Base-by-base conservation (phyloP, 1,140 invertebrate genomes). In the Magallana angulata region DNA sequence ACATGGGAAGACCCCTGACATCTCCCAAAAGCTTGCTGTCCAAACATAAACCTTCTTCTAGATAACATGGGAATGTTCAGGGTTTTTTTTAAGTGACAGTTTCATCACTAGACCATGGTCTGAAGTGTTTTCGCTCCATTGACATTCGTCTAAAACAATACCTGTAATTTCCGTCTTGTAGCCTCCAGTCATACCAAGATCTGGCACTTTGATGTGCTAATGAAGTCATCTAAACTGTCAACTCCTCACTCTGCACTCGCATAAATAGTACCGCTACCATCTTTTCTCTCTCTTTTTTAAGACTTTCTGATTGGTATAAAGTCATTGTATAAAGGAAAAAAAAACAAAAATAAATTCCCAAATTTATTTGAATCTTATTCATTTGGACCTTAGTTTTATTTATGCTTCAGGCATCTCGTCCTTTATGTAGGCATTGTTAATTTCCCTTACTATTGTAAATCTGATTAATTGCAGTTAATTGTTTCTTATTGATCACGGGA, bases 131-230 rank as follows among this genome's bases (percentile, higher is more conserved):
- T 71, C 68, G 68, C 18, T 71, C 68, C 68, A 71, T 71, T 71
- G 68, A 71, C 36, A 71, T 71, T 71, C 68, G 24, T 18, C 68
- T 71, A 71, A 71, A 71, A 71, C 68, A 71, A 71, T 71, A 71
- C 68, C 68, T 71, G 68, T 71, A 71, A 71, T 71, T 71, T 71
- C 11, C 18, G 7, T 24, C 36, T 18, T 11, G 18, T 71, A 71
- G 68, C 68, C 68, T 30, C 24, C 68, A 71, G 68, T 30, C 68
- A 71, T 71, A 30, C 36, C 18, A 30, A 71, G 68, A 71, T 30
- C 18, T 71, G 68, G 68, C 68, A 71, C 68, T 71, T 71, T 71
- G 68, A 71, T 71, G 68, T 71, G 68, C 68, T 71, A 71, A 71
- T 71, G 7, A 71, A 71, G 68, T 71, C 68, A 71, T 71, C 68